Base-by-base conservation (phyloP, 2,113 vertebrate genomes). In the Bos javanicus region DNA sequence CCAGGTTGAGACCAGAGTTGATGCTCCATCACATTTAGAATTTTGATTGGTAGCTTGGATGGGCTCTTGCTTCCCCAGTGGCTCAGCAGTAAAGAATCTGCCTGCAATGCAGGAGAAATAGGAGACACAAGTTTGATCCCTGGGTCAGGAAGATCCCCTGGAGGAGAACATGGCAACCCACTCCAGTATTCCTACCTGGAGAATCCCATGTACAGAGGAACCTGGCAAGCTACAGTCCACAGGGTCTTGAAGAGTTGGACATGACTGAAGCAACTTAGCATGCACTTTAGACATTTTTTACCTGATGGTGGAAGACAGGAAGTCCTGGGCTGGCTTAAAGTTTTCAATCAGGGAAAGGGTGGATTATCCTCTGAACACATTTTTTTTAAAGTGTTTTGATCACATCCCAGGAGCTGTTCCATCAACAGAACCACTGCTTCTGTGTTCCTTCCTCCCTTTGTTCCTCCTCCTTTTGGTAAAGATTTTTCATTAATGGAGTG, bases 81-180 rank as follows among this genome's bases (percentile, higher is more conserved):
- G n/a, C 64, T 71, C 9, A 39, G 11, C 0, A 1, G 10, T 39
- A 39, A 71, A 71, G 67, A 71, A 39, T 6, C 19, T 0, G 0
- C 36, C 67, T 74, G 67, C 67, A 74, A 1, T 12, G 67, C 67
- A 39, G 10, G n/a, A 71, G n/a, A 10, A 9, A 71, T 1, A 39
- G 19, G n/a, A 39, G 2, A 39, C 10, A 39, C 67, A 74, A 39
- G n/a, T 39, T 39, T 23, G 67, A 23, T 74, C 19, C 67, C 67
- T 23, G 19, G 7, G 36, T 74, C 36, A 39, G 10, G n/a, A 74
- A 74, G n/a, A 39, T 39, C 10, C n/a, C n/a, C 19, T 39, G n/a
- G 19, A 71, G 67, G 67, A 74, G 19, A 21, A 74, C 67, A 74
- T 39, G 19, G 19, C 19, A 74, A 74, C 10, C 67, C 36, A 39